Conservation (phyloP, 2,888 invertebrate species). For the Thalpophila matura region DNA sequence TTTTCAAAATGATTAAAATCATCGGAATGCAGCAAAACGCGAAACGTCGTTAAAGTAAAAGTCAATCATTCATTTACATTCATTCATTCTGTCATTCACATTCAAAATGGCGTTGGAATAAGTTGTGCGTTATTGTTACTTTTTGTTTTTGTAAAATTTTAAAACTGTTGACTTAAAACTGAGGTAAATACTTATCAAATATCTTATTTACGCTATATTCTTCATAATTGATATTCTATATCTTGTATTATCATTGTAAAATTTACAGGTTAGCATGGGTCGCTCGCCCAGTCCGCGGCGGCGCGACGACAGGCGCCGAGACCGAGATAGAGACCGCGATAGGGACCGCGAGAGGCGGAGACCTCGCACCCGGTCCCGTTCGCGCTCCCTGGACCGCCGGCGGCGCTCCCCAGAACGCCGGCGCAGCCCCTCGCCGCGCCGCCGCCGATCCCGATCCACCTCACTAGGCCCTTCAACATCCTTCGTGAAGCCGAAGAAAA, state of each 20-base stretch:
- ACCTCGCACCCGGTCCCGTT: constrained; percentile 83
- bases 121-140: constrained; percentile 81
- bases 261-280: constrained; percentile 79
- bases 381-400: constrained; percentile 83
- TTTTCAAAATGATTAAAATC: neutral
- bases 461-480: constrained; percentile 84
- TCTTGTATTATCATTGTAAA: constrained; percentile 23
- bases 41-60: constrained; percentile 45
- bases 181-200: constrained; percentile 74
- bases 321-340: constrained; percentile 77
- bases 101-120: constrained; percentile 87
- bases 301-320: constrained; percentile 82
- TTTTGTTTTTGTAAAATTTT: constrained; percentile 83
- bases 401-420: constrained; percentile 85
- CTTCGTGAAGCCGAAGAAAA: constrained; percentile 82
- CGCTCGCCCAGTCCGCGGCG: constrained; percentile 88
- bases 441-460: constrained; percentile 78
- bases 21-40: constrained; percentile 63
- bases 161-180: constrained; percentile 81
- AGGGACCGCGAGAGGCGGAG: constrained; percentile 84
- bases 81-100: constrained; percentile 61
- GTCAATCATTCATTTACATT: constrained; percentile 53
- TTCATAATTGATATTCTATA: neutral
- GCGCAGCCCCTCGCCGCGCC: constrained; percentile 72
- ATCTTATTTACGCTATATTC: neutral